phyloP scores from a whole-genome alignment of 2,888 invertebrate species.

The Pristionchus fissidentatus region DNA sequence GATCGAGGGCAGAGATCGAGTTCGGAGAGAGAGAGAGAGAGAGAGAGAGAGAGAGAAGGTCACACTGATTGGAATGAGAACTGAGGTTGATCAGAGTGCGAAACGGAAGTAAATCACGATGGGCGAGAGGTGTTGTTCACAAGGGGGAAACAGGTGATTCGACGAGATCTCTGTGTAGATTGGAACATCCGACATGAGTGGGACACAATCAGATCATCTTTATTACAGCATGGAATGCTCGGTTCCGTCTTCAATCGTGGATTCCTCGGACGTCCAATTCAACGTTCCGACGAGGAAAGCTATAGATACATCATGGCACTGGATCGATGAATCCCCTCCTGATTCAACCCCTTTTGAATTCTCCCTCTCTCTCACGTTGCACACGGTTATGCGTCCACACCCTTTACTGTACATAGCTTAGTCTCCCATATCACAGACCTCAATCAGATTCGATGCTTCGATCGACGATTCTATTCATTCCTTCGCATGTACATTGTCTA shows the following conservation, averaged over 20 bases:
- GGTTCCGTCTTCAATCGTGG: slow-evolving; percentile 47
- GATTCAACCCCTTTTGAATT: background rate
- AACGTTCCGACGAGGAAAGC: slow-evolving; percentile 41
- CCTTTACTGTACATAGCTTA: slow-evolving; percentile 32
- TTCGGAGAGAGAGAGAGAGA: slow-evolving; percentile 5
- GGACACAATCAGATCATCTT: background rate
- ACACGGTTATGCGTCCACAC: slow-evolving; percentile 13
- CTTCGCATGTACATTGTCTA: slow-evolving; percentile 7
- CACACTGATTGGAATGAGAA: background rate
- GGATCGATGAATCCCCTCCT: slow-evolving; percentile 16
- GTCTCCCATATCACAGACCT: slow-evolving; percentile 6
- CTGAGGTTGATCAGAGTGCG: background rate
- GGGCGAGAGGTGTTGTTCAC: background rate
- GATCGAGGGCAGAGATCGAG: slow-evolving; percentile 30
- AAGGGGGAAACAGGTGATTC: no score
- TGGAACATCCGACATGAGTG: background rate
- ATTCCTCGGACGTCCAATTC: slow-evolving; percentile 45
- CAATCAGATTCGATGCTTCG: slow-evolving; percentile 21
- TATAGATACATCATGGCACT: slow-evolving; percentile 48
- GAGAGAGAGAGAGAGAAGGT: background rate
- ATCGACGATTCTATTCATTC: slow-evolving; percentile 15
- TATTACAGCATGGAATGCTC: slow-evolving; percentile 47
- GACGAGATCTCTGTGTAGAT: no score
- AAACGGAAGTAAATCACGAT: background rate
- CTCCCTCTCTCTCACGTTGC: background rate